phyloP scores from a whole-genome alignment of 2,888 invertebrate genomes.

The Tenthredo amoena region DNA sequence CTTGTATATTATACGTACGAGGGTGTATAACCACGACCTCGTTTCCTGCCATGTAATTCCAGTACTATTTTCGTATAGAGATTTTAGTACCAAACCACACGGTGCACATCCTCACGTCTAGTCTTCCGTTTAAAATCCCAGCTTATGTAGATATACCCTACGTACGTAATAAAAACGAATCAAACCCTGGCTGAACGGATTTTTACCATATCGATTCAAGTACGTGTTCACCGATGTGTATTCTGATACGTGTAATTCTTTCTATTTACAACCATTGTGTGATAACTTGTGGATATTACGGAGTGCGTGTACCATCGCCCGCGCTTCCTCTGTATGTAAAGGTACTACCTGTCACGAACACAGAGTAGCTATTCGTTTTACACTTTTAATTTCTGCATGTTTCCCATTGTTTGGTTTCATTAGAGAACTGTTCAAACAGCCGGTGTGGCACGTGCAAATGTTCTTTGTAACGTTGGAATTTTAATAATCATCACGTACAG shows the following conservation, averaged over 20 bases:
- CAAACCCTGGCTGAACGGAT: background rate
- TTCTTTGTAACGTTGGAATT: conserved; percentile 17
- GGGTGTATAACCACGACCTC: conserved; percentile 23
- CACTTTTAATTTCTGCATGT: conserved; percentile 6
- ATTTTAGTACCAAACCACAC: conserved; percentile 14
- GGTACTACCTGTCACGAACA: background rate
- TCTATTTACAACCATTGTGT: background rate
- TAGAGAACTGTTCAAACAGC: conserved; percentile 10
- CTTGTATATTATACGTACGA: background rate
- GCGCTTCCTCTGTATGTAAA: background rate
- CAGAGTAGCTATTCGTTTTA: background rate
- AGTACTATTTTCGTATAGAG: conserved; percentile 46
- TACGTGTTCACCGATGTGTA: conserved; percentile 14
- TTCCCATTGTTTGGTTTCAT: conserved; percentile 20
- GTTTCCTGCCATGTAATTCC: conserved; percentile 36
- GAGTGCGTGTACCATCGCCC: background rate
- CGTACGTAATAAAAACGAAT: conserved; percentile 28
- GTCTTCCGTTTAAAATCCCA: conserved; percentile 17
- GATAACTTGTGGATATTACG: conserved; percentile 17
- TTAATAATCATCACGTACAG: background rate
- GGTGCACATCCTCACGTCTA: background rate
- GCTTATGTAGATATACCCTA: background rate
- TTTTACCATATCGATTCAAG: background rate
- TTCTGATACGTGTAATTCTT: background rate
- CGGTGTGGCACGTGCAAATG: conserved; percentile 10